Percentiles rank a stretch among this genome's conserved stretches.
phyloP scores from a whole-genome alignment of 2,797 vertebrate genomes.

The Thamnophis elegans region DNA sequence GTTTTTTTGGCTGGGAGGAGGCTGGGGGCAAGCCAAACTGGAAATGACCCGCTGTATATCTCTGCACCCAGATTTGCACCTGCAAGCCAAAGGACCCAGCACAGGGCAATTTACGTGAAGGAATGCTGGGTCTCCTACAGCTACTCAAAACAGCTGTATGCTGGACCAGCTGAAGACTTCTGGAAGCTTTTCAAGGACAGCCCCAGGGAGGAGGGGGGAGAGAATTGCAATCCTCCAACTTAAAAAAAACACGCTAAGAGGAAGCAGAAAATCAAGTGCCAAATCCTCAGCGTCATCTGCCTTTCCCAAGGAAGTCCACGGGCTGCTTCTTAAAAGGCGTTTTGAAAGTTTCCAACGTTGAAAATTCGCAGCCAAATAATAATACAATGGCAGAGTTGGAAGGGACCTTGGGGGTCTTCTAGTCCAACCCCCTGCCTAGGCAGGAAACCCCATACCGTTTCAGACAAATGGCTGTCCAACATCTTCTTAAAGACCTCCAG shows the following conservation, averaged over 20 bases:
- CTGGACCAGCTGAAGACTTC: not conserved
- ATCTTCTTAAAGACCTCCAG: too few species aligned
- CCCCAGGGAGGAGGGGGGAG: not conserved
- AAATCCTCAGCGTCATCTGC: not conserved
- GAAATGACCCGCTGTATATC: not conserved
- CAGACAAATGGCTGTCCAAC: too few species aligned
- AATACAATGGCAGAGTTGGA: too few species aligned
- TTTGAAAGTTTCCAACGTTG: not conserved
- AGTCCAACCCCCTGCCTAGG: too few species aligned
- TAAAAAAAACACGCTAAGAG: not conserved
- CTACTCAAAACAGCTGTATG: not conserved
- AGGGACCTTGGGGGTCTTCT: too few species aligned
- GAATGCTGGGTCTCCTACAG: not conserved
- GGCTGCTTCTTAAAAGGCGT: not conserved
- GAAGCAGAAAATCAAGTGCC: not conserved
- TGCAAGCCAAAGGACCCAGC: not conserved
- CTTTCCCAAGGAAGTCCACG: not conserved
- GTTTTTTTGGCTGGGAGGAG: not conserved
- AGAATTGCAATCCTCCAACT: not conserved
- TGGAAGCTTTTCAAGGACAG: not conserved
- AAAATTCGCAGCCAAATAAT: not conserved
- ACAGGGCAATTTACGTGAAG: not conserved
- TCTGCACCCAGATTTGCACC: not conserved
- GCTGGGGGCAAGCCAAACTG: not conserved
- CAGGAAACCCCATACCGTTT: too few species aligned